phyloP scores from a whole-genome alignment of 1,140 invertebrate genomes.

The Trichonephila clavipes region DNA sequence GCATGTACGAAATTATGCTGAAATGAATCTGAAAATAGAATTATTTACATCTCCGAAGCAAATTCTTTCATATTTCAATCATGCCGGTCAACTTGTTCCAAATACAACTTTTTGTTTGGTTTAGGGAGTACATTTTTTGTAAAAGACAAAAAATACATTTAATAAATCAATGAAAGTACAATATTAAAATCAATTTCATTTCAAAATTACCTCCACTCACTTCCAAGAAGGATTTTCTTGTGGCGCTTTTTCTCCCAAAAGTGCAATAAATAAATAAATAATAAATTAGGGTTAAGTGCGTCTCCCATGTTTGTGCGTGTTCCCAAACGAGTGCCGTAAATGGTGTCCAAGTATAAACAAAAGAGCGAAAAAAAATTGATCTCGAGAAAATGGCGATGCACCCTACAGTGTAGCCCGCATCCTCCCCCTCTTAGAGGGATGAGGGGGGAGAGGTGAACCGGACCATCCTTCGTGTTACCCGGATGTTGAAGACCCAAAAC shows the following conservation, averaged over 20 bases:
- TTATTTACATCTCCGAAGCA: no score
- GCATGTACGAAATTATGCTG: no score
- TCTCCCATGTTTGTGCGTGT: not conserved
- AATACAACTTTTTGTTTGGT: no score
- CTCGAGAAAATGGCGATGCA: not conserved
- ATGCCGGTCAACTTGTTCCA: no score
- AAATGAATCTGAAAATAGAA: no score
- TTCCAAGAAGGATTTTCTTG: no score
- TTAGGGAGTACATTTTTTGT: no score
- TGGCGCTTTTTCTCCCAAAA: not conserved
- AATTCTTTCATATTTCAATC: no score
- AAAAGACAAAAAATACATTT: no score
- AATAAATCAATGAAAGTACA: no score
- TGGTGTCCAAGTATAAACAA: not conserved
- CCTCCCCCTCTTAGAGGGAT: not conserved
- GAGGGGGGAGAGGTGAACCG: not conserved
- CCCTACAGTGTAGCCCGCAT: not conserved
- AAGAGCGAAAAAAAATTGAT: not conserved
- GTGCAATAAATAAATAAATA: not conserved
- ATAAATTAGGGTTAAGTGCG: not conserved
- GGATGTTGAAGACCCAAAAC: constrained; percentile 10
- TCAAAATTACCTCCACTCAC: no score
- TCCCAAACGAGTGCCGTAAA: not conserved
- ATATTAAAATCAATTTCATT: no score
- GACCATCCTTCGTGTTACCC: not conserved